A percentile compares a stretch with the other conserved stretches of the same genome.
phyloP scores from a whole-genome alignment of 2,888 invertebrate species.

The Fabriciana adippe region DNA sequence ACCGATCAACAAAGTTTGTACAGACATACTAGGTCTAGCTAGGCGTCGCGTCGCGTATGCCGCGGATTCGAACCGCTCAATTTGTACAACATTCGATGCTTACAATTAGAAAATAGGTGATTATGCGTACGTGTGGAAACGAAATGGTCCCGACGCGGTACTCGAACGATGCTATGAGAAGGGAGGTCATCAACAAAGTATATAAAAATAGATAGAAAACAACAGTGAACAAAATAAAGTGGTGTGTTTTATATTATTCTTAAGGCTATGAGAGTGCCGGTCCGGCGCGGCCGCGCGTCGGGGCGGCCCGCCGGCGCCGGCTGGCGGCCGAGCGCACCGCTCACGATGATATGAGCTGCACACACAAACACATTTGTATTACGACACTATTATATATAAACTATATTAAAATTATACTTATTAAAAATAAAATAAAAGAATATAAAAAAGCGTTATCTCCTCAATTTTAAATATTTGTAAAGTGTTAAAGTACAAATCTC shows the following conservation, averaged over 20 bases:
- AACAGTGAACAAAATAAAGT: slow-evolving; percentile 26
- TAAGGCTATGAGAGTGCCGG: slow-evolving; percentile 17
- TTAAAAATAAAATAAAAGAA: not conserved
- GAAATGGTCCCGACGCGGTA: slow-evolving; percentile 44
- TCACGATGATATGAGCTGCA: slow-evolving; percentile 82
- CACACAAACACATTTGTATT: slow-evolving; percentile 35
- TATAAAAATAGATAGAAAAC: slow-evolving; percentile 29
- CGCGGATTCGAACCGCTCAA: slow-evolving; percentile 32
- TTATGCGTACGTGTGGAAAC: slow-evolving; percentile 21
- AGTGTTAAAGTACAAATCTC: no score
- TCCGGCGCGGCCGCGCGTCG: slow-evolving; percentile 19
- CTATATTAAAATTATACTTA: no score
- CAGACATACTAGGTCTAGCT: slow-evolving; percentile 40
- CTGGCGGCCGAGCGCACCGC: slow-evolving; percentile 77
- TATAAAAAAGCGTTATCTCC: not conserved
- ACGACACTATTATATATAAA: no score
- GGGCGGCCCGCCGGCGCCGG: slow-evolving; percentile 46
- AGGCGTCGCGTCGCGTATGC: slow-evolving; percentile 8
- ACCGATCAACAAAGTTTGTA: slow-evolving; percentile 50
- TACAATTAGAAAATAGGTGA: slow-evolving; percentile 20
- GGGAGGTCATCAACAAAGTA: slow-evolving; percentile 23
- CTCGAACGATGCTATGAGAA: slow-evolving; percentile 23
- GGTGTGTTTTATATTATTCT: slow-evolving; percentile 14
- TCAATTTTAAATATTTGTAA: no score
- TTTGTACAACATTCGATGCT: slow-evolving; percentile 43